phyloP scores from a whole-genome alignment of 2,797 vertebrate genomes.

The Sebastes elongatus region DNA sequence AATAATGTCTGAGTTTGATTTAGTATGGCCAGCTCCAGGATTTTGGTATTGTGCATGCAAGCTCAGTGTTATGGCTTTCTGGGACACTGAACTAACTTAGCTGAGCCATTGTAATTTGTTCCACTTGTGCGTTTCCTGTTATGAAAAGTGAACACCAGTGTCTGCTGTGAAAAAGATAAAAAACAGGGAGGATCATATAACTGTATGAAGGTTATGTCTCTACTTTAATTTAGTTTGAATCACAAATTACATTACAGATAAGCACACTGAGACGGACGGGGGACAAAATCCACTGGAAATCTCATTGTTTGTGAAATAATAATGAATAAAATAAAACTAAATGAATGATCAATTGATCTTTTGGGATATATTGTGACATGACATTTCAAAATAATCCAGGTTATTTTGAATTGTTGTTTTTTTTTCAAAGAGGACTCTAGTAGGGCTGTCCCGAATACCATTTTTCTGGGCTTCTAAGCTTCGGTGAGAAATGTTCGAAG shows the following conservation, averaged over 20 bases:
- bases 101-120: not conserved
- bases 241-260: not conserved
- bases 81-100: not conserved
- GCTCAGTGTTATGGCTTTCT: not conserved
- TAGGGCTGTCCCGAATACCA: too few relatives aligned
- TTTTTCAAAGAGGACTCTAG: not conserved
- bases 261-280: not conserved
- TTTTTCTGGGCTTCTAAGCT: not conserved
- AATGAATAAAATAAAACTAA: not conserved
- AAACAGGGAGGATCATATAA: not conserved
- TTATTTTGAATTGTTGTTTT: not conserved
- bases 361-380: not conserved
- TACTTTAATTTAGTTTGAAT: not conserved
- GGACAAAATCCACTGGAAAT: not conserved
- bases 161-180: not conserved
- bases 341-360: not conserved
- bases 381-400: not conserved
- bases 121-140: slow-evolving; percentile 11
- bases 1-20: not conserved
- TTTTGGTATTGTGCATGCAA: not conserved
- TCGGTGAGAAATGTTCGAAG: not conserved
- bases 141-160: not conserved
- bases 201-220: not conserved
- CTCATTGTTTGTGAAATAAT: not conserved
- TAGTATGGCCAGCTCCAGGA: not conserved